These are phyloP conservation scores for Xyrauchen texanus DNA, from an alignment of 2,113 vertebrate genomes.

Conservation along the genomic window DNA sequence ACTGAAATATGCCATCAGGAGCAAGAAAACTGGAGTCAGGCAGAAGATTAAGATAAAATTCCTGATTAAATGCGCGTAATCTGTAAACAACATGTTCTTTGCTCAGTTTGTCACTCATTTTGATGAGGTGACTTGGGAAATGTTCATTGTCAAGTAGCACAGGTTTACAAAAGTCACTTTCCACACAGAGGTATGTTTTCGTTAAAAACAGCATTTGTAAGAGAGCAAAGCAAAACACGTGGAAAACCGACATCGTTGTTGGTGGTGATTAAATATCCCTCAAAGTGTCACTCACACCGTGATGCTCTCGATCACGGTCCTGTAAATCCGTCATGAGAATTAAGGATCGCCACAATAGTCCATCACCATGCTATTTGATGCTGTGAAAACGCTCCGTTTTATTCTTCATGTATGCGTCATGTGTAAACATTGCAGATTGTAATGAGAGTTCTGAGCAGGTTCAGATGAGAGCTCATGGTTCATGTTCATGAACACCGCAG, in stretches of 20 bases:
- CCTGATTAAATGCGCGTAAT: conserved; percentile 88
- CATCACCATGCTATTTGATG: conserved; percentile 57
- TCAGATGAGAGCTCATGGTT: conserved; percentile 69
- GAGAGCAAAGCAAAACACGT: conserved; percentile 47
- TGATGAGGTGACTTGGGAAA: conserved; percentile 63
- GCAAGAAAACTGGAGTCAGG: conserved; percentile 88
- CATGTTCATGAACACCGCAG: conserved; percentile 9
- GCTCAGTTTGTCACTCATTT: conserved; percentile 50
- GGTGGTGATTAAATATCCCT: conserved; percentile 19
- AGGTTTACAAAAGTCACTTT: conserved; percentile 80
- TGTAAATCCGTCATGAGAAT: background rate
- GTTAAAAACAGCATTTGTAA: conserved; percentile 56
- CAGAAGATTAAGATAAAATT: conserved; percentile 84
- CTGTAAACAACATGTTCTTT: conserved; percentile 72
- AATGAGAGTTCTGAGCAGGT: conserved; percentile 64
- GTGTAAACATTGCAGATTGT: conserved; percentile 67
- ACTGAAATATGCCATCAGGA: conserved; percentile 67
- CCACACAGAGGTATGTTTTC: conserved; percentile 62
- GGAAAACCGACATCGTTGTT: conserved; percentile 64
- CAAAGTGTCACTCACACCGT: conserved; percentile 33
- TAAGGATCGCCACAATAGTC: conserved; percentile 65
- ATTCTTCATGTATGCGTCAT: conserved; percentile 67
- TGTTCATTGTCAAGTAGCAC: conserved; percentile 77
- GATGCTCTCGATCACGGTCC: background rate
- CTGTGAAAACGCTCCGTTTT: conserved; percentile 62